Conservation (phyloP, 2,797 vertebrate genomes). For the Phoebastria nigripes region DNA sequence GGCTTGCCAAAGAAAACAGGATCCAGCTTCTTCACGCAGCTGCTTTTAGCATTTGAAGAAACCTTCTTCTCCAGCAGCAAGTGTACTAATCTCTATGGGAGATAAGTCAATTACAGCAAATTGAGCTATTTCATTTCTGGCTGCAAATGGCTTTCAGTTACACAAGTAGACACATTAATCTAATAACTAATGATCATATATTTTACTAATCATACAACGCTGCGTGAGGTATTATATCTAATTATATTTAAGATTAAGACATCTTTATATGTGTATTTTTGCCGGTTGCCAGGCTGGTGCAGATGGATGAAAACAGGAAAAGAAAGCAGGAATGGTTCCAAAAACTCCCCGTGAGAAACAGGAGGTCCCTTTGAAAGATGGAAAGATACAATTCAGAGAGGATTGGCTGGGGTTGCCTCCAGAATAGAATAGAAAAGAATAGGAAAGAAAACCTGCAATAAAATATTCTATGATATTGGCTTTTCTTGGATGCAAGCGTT, state of each 20-base stretch:
- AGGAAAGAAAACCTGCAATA: not conserved
- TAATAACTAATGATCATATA: conserved; percentile 84
- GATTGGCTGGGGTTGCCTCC: not conserved
- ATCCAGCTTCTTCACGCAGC: conserved; percentile 52
- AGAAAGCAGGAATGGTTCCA: not conserved
- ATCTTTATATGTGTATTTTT: conserved; percentile 76
- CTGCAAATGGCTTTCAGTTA: conserved; percentile 82
- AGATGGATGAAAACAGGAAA: conserved; percentile 44
- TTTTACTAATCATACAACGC: conserved; percentile 80
- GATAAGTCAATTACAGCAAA: conserved; percentile 82
- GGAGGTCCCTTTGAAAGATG: not conserved
- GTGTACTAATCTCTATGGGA: conserved; percentile 78
- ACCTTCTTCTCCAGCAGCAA: conserved; percentile 73
- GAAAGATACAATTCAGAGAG: not conserved
- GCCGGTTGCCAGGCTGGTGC: conserved; percentile 58
- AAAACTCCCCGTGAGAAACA: not conserved
- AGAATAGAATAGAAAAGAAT: not conserved
- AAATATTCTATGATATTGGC: not conserved
- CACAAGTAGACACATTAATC: conserved; percentile 82
- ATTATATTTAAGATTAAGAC: conserved; percentile 84
- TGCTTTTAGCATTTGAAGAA: conserved; percentile 67
- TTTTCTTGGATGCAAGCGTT: not conserved
- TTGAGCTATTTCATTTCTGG: conserved; percentile 82
- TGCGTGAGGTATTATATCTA: conserved; percentile 79
- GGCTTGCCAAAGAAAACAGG: conserved; percentile 26